Evolutionary conservation across 2,113 vertebrate species (phyloP).

Genomic region (Lophius piscatorius): DNA sequence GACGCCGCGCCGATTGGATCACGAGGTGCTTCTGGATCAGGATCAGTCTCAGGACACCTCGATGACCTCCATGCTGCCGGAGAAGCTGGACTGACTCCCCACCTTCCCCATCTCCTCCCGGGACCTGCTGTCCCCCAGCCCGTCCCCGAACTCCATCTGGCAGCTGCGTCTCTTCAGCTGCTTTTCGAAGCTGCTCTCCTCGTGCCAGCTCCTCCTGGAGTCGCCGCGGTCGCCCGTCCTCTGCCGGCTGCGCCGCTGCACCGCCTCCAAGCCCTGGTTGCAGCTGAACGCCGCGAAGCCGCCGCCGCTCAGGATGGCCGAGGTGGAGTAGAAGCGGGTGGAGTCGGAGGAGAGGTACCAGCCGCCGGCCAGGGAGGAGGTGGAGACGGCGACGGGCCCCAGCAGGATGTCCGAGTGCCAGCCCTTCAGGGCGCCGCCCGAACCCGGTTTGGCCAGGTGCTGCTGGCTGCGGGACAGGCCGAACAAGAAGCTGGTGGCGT

Average conservation of each 20-base stretch:
- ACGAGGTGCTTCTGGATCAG: not conserved
- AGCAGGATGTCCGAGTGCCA: constrained; percentile 95
- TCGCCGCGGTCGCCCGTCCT: constrained; percentile 82
- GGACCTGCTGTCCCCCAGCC: constrained; percentile 82
- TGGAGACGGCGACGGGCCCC: constrained; percentile 80
- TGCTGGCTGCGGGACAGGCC: constrained; percentile 91
- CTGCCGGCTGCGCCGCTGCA: constrained; percentile 83
- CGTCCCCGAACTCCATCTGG: constrained; percentile 95
- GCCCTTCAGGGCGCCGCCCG: constrained; percentile 85
- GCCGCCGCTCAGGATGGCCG: constrained; percentile 79
- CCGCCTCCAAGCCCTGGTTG: constrained; percentile 80
- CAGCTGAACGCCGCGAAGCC: constrained; percentile 81
- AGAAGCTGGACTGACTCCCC: constrained; percentile 90
- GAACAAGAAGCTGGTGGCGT: constrained; percentile 82
- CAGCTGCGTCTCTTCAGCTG: constrained; percentile 94
- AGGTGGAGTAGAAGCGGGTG: constrained; percentile 87
- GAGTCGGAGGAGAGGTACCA: constrained; percentile 91
- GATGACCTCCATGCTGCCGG: constrained; percentile 96
- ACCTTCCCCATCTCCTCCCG: constrained; percentile 87
- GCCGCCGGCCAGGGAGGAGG: constrained; percentile 82
- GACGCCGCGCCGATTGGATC: too few relatives aligned
- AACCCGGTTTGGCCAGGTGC: constrained; percentile 81
- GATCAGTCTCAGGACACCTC: constrained; percentile 88
- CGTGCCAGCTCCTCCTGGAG: constrained; percentile 94
- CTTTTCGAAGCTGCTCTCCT: constrained; percentile 97